Evolutionary conservation across 2,113 vertebrate species (phyloP), one percentile per base, ranked within the genome.

Genomic region (Aptenodytes forsteri): DNA sequence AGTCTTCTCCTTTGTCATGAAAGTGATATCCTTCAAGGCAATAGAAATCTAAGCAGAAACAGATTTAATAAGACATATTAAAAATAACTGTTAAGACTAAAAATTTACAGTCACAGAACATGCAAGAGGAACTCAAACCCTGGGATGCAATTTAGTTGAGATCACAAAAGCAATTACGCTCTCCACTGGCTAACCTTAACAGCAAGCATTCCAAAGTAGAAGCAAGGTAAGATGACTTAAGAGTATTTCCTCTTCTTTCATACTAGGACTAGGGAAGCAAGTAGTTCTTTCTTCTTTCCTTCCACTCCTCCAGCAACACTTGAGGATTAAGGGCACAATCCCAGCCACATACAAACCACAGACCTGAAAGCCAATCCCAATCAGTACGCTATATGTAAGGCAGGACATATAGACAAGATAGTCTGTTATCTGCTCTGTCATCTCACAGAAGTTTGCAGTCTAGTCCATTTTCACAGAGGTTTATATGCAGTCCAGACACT

Each of bases 1-100:
- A 1, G 99, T 99, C 97, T 99, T 99, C 97, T 99, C 99, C 96
- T 99, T 99, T 54, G 98, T 99, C 98, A 99, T 98, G 56, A 98
- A 97, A 22, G 94, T 98, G 94, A 99, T 98, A 83, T 99, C 99
- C 97, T 98, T 98, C 86, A 99, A 98, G 58, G 97, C 97, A 92
- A 99, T 93, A 64, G 96, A 97, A 94, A 99, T 99, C 99, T 99
- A 94, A 76, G 90, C 15, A 97, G 30, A 96, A 91, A 92, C 59
- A 90, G 42, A 96, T 80, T 54, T 71, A 93, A 87, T 80, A 65
- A 40, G 25, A 58, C 13, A 59, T 10, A 75, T n/a, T 75, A 65
- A 65, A 55, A 82, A 30, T 38, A 58, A 42, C 4, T 38, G 15
- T 71, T 79, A 50, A 11, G 34, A 54, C 21, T 62, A 40, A 69